Evolutionary conservation across 2,113 vertebrate genomes (phyloP), one percentile per base, ranked within the genome.

Genomic region (Myotis brandtii): DNA sequence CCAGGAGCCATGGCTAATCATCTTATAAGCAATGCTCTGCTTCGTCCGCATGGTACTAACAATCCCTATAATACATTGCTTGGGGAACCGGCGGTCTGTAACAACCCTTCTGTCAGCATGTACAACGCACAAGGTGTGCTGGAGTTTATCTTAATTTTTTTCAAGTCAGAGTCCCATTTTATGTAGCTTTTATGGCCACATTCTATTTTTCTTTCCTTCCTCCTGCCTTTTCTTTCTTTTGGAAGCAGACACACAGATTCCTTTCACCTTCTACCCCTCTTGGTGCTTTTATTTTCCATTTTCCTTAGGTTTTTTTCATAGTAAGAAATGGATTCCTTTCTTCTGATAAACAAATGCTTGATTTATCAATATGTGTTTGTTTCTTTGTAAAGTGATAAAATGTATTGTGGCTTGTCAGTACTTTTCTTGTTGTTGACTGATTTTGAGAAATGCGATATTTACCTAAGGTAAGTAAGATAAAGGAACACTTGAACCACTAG

Each of bases 11-110:
- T 99, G 99, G 99, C 99, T 99, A 99, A 99, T 98, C 99, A 99
- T 99, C 99, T 99, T 99, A 99, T 99, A 99, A 99, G 99, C 99
- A 99, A 99, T 99, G 99, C 99, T 98, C 99, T 99, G 98, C 99
- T 99, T 98, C 99, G 99, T 99, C 99, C 99, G 99, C 99, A 99
- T 99, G 99, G 99, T 99, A 99, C 99, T 99, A 99, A 99, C 99
- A 99, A 99, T 99, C 99, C 99, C 98, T 99, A 99, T 99, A 99
- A 99, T 98, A 99, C 99, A 99, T 99, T 99, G 99, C 99, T 99
- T 98, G 99, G 99, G 99, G 99, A 99, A 98, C 99, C 99, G 97
- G 99, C 99, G 97, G 99, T 99, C 99, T 99, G 99, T 99, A 99
- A 99, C 99, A 99, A 99, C 99, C 99, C 99, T 98, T 99, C 99